Conservation (phyloP, 64 coral and sea anemone species). For the Stichodactyla helianthus region DNA sequence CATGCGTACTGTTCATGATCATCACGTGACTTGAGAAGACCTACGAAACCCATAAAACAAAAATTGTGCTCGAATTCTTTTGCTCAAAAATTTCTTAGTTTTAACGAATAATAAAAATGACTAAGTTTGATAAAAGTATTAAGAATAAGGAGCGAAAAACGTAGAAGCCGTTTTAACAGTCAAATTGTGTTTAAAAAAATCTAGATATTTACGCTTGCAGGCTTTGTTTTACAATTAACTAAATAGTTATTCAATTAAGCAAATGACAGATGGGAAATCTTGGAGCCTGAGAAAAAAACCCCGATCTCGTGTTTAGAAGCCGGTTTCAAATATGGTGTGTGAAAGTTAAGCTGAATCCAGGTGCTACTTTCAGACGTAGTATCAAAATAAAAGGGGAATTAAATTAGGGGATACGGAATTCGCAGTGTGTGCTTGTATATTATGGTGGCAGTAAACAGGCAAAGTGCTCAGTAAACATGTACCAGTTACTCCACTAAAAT, state of each 20-base stretch:
- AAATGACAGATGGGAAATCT: not conserved
- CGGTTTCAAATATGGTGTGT: not conserved
- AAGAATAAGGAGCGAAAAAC: too few relatives aligned
- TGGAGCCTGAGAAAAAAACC: not conserved
- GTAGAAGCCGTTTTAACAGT: not conserved
- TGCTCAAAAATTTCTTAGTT: not conserved
- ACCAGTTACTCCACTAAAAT: not conserved
- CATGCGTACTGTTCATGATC: not conserved
- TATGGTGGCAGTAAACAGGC: slow-evolving; percentile 3
- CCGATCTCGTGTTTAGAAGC: slow-evolving; percentile 5
- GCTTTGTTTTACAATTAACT: not conserved
- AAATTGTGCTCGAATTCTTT: too few relatives aligned
- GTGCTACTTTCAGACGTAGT: not conserved
- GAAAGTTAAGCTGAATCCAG: not conserved
- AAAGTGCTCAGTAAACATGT: slow-evolving; percentile 7
- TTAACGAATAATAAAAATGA: not conserved
- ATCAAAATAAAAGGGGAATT: not conserved
- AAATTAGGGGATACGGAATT: not conserved
- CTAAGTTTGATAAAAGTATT: too few relatives aligned
- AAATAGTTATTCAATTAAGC: not conserved
- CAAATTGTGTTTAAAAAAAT: not conserved
- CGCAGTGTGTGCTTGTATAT: not conserved
- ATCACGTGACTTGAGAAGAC: not conserved
- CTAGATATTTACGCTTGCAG: not conserved
- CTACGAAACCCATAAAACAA: too few relatives aligned